Conservation (phyloP, 2,888 invertebrate species). For the Drepanosiphum platanoidis region DNA sequence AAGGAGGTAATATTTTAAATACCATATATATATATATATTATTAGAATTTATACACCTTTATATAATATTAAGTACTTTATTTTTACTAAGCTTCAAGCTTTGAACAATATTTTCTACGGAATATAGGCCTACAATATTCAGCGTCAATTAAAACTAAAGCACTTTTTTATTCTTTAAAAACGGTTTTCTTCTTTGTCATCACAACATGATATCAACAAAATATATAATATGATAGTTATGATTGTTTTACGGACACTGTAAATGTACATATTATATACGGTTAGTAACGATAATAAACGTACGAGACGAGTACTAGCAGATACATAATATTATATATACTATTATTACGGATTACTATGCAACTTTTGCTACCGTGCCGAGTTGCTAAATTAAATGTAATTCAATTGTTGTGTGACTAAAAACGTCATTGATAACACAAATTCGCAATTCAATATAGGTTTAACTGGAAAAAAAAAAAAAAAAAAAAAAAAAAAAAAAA, state of each 20-base stretch:
- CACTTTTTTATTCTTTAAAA: slow-evolving; percentile 29
- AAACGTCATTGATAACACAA: slow-evolving; percentile 33
- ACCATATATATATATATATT: slow-evolving; percentile 44
- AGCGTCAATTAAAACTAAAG: slow-evolving; percentile 43
- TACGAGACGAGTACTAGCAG: neutral
- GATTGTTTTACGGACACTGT: neutral
- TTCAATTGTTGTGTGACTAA: slow-evolving; percentile 42
- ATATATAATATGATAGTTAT: neutral
- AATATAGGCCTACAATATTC: slow-evolving; percentile 48
- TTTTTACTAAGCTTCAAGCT: slow-evolving; percentile 43
- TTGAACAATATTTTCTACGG: slow-evolving; percentile 31
- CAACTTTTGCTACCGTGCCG: slow-evolving; percentile 59
- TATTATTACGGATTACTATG: slow-evolving; percentile 23
- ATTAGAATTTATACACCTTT: slow-evolving; percentile 51
- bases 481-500: neutral
- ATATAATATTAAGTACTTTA: slow-evolving; percentile 54
- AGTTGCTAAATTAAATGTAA: slow-evolving; percentile 51
- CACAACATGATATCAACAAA: slow-evolving; percentile 35
- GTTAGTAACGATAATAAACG: neutral
- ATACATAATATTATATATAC: neutral
- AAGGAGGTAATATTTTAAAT: slow-evolving; percentile 82
- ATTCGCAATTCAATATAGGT: slow-evolving; percentile 44
- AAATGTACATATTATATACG: neutral
- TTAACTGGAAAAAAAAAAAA: slow-evolving; percentile 11
- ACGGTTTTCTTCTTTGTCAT: neutral